These are phyloP conservation scores for Todus mexicanus DNA, from an alignment of 2,797 vertebrate genomes.

Conservation along the genomic window DNA sequence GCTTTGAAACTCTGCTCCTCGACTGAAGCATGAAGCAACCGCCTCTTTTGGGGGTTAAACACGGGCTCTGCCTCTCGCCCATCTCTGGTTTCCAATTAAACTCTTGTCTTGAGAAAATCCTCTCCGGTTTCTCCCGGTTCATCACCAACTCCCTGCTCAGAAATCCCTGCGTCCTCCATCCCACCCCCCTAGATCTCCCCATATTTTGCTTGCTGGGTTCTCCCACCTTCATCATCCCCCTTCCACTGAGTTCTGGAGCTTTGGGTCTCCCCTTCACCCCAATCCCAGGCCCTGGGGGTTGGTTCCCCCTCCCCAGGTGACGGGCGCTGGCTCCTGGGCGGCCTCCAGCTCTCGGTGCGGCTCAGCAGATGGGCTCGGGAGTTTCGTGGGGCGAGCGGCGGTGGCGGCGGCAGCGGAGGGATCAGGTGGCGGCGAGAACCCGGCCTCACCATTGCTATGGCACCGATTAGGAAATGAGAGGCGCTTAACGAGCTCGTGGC, in stretches of 20 bases:
- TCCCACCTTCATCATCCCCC: neutral
- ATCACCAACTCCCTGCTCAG: no score
- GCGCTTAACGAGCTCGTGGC: constrained; percentile 70
- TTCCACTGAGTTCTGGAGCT: neutral
- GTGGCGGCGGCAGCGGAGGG: neutral
- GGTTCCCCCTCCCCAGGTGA: neutral
- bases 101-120: neutral
- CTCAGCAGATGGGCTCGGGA: constrained; percentile 81
- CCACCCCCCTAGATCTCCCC: no score
- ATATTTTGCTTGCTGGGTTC: neutral
- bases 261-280: neutral
- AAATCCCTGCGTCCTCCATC: no score
- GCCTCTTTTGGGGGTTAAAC: neutral
- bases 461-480: constrained; percentile 72
- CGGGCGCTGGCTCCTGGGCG: constrained; percentile 80
- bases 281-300: neutral
- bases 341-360: constrained; percentile 74
- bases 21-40: rapidly evolving
- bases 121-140: neutral
- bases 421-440: constrained; percentile 70
- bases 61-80: neutral
- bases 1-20: neutral
- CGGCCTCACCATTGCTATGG: constrained; percentile 73
- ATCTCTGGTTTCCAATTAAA: neutral
- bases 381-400: constrained; percentile 10